Evolutionary conservation across 2,888 invertebrate genomes (phyloP), one percentile per base, ranked within the genome.

Genomic region (Pachliopta kotzebuea): DNA sequence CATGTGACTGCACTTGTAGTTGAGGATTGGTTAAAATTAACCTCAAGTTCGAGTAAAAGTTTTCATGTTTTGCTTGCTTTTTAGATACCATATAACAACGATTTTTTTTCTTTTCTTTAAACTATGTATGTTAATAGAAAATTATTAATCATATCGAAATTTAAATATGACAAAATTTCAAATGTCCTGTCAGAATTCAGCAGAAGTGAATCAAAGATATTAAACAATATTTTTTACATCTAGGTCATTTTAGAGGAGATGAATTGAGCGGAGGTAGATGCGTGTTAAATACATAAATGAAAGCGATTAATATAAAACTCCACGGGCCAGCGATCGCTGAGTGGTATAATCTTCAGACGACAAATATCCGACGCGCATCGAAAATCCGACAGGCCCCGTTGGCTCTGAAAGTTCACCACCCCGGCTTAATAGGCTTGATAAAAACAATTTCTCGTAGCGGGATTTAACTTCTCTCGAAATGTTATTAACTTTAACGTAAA

Each of bases 281-380:
- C 4, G 54, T 54, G 11, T 45, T 49, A 49, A 42, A 24, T 37
- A 37, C 7, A 45, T 55, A 45, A 55, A 61, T 60, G 26, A 59
- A 49, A 59, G 29, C 45, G 63, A 50, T 63, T 63, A 59, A 37
- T 49, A 26, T n/a, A 11, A 60, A 29, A 14, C 49, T 20, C 52
- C 18, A 21, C 18, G 58, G 45, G 24, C 37, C 42, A 58, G 58
- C 23, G 29, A 29, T 45, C 21, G 42, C 26, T 26, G 50, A 52
- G 56, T 24, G 56, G 52, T 52, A 29, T 56, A 60, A 60, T 65
- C 56, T 53, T 59, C 26, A 11, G 56, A 29, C 29, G 56, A 59
- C 62, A 54, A 59, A 60, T 65, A 67, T 69, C 68, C 59, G 65
- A 61, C 65, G 67, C 59, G 56, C 60, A 65, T 67, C 63, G 61